Evolutionary conservation across 2,113 vertebrate species (phyloP).

Genomic region (Nicator chloris): DNA sequence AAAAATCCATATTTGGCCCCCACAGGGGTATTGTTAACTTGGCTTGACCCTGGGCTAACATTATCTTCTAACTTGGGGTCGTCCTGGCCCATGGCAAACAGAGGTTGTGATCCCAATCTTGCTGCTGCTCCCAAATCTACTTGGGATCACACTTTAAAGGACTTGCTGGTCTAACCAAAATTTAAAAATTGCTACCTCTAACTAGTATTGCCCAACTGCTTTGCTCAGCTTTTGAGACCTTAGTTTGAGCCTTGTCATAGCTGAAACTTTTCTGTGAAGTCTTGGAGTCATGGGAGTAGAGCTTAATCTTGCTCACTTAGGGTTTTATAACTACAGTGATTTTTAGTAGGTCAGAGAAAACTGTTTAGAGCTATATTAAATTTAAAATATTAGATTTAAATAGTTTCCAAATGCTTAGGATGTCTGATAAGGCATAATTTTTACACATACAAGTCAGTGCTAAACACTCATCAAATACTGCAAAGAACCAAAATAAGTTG

Average conservation of each 20-base stretch:
- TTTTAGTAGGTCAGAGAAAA: neutral
- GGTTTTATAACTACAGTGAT: neutral
- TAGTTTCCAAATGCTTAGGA: neutral
- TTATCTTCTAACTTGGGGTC: neutral
- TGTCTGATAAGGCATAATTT: neutral
- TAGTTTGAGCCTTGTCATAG: neutral
- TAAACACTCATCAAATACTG: neutral
- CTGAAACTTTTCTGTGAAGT: neutral
- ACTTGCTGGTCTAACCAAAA: neutral
- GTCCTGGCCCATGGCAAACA: fast-evolving
- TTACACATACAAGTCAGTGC: neutral
- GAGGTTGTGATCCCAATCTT: neutral
- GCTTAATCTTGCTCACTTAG: neutral
- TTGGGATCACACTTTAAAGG: neutral
- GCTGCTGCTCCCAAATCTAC: neutral
- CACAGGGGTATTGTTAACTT: neutral
- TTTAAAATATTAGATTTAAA: neutral
- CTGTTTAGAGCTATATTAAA: neutral
- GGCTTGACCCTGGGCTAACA: fast-evolving
- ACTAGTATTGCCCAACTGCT: neutral
- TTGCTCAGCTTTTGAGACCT: neutral
- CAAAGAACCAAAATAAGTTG: fast-evolving
- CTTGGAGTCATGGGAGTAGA: neutral
- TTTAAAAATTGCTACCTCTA: neutral
- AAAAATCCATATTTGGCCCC: neutral